A percentile compares a stretch with the other conserved stretches of the same genome.
These are phyloP conservation scores for Thaumatotibia leucotreta DNA, from an alignment of 1,140 invertebrate species.

Conservation along the genomic window DNA sequence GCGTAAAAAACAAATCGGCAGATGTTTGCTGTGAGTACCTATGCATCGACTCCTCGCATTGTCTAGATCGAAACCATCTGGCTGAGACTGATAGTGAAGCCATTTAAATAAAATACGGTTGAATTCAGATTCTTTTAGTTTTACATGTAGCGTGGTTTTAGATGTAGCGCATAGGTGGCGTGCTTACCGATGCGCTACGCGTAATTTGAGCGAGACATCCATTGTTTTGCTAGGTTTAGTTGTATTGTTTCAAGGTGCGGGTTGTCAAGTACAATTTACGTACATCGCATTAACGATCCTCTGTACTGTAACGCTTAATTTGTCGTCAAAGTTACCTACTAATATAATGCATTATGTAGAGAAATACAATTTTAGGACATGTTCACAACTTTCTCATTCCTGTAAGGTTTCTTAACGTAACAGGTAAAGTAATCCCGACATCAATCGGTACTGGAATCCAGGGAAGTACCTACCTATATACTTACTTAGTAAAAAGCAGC, in stretches of 20 bases:
- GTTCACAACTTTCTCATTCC: no score
- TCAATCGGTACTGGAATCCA: no score
- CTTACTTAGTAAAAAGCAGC: no score
- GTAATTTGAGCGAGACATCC: neutral
- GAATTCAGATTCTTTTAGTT: no score
- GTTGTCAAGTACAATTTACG: neutral
- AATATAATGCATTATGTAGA: no score
- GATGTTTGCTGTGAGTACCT: neutral
- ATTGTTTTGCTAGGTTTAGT: neutral
- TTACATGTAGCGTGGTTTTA: neutral
- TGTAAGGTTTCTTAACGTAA: no score
- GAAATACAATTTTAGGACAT: no score
- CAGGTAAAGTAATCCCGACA: no score
- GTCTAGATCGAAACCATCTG: neutral
- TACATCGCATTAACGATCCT: no score
- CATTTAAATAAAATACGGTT: neutral
- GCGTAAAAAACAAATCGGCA: slow-evolving; percentile 7
- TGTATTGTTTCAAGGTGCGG: neutral
- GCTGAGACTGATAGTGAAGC: neutral
- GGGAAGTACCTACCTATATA: no score
- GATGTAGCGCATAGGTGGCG: neutral
- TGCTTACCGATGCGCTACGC: neutral
- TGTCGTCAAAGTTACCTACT: no score
- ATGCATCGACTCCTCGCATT: neutral
- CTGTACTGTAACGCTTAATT: no score